Percentiles rank a stretch among this genome's conserved stretches.
phyloP scores from a whole-genome alignment of 2,113 vertebrate genomes.

The Oryzias javanicus region DNA sequence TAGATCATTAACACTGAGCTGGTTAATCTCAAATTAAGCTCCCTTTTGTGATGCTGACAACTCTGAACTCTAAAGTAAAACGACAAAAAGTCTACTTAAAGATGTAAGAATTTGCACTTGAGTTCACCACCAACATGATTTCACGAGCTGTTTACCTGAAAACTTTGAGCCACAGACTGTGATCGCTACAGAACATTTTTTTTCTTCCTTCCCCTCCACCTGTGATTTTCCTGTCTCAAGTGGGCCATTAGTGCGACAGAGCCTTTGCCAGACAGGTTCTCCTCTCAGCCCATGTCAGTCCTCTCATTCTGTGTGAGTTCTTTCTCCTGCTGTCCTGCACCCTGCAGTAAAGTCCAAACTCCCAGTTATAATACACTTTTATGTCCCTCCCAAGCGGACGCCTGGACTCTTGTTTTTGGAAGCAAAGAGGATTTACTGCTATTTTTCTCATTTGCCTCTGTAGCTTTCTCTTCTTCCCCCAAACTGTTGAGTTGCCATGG shows the following conservation, averaged over 20 bases:
- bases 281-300: constrained; percentile 26
- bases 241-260: constrained; percentile 47
- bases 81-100: neutral
- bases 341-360: constrained; percentile 12
- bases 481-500: constrained; percentile 32
- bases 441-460: constrained; percentile 24
- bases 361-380: constrained; percentile 11
- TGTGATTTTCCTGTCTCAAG: constrained; percentile 16
- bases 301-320: constrained; percentile 10
- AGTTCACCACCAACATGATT: constrained; percentile 4
- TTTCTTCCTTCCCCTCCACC: constrained; percentile 1
- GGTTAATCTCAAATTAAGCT: no score
- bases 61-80: no score
- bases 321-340: constrained; percentile 19
- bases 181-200: constrained; percentile 23
- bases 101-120: neutral
- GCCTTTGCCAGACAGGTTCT: constrained; percentile 11
- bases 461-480: constrained; percentile 2
- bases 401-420: constrained; percentile 24
- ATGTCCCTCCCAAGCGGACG: constrained; percentile 45
- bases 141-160: neutral
- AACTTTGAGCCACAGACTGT: constrained; percentile 9
- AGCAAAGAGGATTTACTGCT: constrained; percentile 16
- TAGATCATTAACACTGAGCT: no score
- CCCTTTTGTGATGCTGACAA: no score